phyloP scores from a whole-genome alignment of 2,113 vertebrate species.

The Sminthopsis crassicaudata region DNA sequence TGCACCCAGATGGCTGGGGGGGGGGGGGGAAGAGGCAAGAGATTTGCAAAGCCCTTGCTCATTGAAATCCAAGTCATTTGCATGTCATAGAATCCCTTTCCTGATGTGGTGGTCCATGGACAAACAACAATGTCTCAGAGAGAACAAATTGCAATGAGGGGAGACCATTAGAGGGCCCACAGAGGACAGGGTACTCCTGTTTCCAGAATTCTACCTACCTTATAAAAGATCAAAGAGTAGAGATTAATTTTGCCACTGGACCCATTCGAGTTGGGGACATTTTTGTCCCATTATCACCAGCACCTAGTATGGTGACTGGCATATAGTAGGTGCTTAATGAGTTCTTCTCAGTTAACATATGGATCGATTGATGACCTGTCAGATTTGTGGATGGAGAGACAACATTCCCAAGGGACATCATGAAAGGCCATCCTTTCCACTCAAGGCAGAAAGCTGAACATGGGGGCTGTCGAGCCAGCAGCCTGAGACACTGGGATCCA shows the following conservation, averaged over 20 bases:
- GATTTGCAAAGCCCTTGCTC: too few species aligned
- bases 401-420: rapidly evolving
- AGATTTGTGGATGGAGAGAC: not conserved
- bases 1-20: too few species aligned
- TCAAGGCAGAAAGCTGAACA: not conserved
- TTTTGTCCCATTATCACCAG: not conserved
- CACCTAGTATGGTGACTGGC: not conserved
- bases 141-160: not conserved
- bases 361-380: not conserved
- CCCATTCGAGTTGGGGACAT: not conserved
- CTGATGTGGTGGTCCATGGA: too few species aligned
- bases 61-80: too few species aligned
- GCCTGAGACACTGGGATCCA: slow-evolving; percentile 7
- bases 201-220: not conserved
- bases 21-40: too few species aligned
- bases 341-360: not conserved
- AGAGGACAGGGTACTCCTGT: not conserved
- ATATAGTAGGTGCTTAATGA: not conserved
- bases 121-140: not conserved
- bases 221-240: not conserved
- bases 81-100: too few species aligned
- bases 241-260: not conserved
- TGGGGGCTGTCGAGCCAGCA: not conserved
- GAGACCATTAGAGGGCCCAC: not conserved
- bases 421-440: not conserved